These are phyloP conservation scores for Apocheima hispidaria DNA, from an alignment of 2,888 invertebrate species.

Conservation along the genomic window DNA sequence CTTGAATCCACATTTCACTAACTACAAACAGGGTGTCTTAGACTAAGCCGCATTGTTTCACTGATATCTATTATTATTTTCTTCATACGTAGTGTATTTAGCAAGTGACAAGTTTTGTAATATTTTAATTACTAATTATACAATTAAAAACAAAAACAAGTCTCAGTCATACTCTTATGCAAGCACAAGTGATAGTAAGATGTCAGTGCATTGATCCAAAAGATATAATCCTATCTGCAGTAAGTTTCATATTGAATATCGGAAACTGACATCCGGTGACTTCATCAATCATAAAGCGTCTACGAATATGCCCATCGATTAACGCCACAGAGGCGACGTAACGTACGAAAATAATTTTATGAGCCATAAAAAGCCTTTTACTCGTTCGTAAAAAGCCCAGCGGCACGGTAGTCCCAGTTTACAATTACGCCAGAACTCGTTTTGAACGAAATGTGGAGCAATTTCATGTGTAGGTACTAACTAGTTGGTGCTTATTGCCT, in stretches of 20 bases:
- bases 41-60: too few relatives aligned
- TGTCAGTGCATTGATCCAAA: too few relatives aligned
- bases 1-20: too few relatives aligned
- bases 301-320: slow-evolving; percentile 12
- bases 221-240: too few relatives aligned
- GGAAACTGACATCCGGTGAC: not conserved
- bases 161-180: too few relatives aligned
- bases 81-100: too few relatives aligned
- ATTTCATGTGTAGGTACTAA: slow-evolving; percentile 27
- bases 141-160: too few relatives aligned
- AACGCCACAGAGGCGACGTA: slow-evolving; percentile 53
- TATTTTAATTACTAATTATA: too few relatives aligned
- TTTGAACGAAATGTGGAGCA: slow-evolving; percentile 30
- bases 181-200: too few relatives aligned
- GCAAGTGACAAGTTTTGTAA: too few relatives aligned
- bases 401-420: slow-evolving; percentile 27
- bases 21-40: too few relatives aligned
- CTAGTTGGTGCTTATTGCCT: slow-evolving; percentile 27
- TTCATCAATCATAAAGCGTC: slow-evolving; percentile 6
- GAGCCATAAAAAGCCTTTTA: slow-evolving; percentile 75
- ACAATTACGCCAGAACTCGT: slow-evolving; percentile 34
- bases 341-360: slow-evolving; percentile 75
- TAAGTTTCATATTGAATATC: not conserved
- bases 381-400: slow-evolving; percentile 57
- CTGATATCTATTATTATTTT: too few relatives aligned